phyloP scores from a whole-genome alignment of 2,888 invertebrate species.

The Drosophila monieri region DNA sequence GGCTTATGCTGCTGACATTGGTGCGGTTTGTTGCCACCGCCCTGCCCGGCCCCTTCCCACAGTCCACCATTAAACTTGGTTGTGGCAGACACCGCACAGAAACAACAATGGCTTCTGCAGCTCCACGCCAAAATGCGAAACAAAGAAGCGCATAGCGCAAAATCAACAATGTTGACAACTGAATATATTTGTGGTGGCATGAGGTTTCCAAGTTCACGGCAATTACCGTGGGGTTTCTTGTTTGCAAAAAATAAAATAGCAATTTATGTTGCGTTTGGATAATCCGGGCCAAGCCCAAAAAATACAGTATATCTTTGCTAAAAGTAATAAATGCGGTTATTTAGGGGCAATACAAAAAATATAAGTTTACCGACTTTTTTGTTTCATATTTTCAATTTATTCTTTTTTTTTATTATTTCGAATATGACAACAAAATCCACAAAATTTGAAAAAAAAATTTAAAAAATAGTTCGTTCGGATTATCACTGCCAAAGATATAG shows the following conservation, averaged over 20 bases:
- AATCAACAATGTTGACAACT: conserved; percentile 40
- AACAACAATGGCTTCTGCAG: conserved; percentile 27
- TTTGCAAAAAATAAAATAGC: conserved; percentile 49
- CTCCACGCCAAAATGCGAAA: conserved; percentile 60
- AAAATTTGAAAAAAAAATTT: no score
- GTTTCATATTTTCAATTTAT: no score
- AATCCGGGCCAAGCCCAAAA: not conserved
- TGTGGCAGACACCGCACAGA: conserved; percentile 17
- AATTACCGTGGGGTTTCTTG: conserved; percentile 8
- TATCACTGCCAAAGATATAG: no score
- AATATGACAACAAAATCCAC: no score
- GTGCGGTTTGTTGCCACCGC: conserved; percentile 65
- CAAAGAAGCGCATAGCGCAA: conserved; percentile 57
- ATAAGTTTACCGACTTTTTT: no score
- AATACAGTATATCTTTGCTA: not conserved
- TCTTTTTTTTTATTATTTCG: no score
- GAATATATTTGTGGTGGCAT: conserved; percentile 7
- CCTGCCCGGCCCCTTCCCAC: conserved; percentile 21
- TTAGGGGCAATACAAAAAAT: no score
- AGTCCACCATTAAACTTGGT: conserved; percentile 10
- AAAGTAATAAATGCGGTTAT: not conserved
- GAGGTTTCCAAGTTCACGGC: conserved; percentile 2
- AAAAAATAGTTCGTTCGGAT: no score
- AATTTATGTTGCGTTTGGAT: not conserved
- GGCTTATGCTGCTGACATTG: conserved; percentile 71